Percentiles rank a stretch among this genome's conserved stretches.
These are phyloP conservation scores for Odontocerum albicorne DNA, from an alignment of 2,888 invertebrate species.

Conservation along the genomic window DNA sequence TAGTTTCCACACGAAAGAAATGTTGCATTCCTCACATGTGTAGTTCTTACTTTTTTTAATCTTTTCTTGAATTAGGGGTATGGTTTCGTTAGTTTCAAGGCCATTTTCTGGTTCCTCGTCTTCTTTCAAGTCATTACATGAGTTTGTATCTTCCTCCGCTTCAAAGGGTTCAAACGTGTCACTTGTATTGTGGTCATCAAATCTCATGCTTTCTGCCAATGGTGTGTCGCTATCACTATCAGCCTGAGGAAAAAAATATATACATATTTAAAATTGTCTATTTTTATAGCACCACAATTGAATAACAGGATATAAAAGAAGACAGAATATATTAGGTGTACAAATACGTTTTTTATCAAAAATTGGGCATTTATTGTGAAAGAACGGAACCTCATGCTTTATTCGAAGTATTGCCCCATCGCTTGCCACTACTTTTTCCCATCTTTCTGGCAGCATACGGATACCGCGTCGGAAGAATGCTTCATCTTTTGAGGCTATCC, in stretches of 20 bases:
- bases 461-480: too few species aligned
- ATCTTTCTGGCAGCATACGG: too few species aligned
- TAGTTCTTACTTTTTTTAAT: slow-evolving; percentile 11
- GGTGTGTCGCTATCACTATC: slow-evolving; percentile 27
- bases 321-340: too few species aligned
- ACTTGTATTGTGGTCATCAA: slow-evolving; percentile 8
- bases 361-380: too few species aligned
- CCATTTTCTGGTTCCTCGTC: not conserved
- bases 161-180: slow-evolving; percentile 14
- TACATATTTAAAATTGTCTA: too few species aligned
- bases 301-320: too few species aligned
- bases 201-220: slow-evolving; percentile 21
- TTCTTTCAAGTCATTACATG: not conserved
- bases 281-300: too few species aligned
- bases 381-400: too few species aligned
- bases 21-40: slow-evolving; percentile 20
- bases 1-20: slow-evolving; percentile 9
- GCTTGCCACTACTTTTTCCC: too few species aligned
- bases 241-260: slow-evolving; percentile 6
- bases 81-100: not conserved
- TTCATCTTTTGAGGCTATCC: too few species aligned
- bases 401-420: too few species aligned
- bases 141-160: not conserved
- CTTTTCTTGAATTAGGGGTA: not conserved
- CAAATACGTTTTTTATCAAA: too few species aligned